phyloP scores from a whole-genome alignment of 2,888 invertebrate genomes.

The Dolichomitus sp. region DNA sequence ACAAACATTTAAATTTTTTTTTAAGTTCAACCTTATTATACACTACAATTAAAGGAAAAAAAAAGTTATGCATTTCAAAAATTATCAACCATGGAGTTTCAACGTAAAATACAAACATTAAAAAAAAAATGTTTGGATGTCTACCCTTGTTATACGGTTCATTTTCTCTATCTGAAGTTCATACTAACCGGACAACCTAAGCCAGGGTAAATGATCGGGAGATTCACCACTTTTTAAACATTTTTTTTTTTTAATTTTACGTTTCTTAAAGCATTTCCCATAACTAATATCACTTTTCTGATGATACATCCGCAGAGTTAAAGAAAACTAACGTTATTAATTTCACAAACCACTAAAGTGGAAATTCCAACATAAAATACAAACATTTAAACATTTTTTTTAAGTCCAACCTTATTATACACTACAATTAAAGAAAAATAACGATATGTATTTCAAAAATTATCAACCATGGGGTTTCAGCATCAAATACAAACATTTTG shows the following conservation, averaged over 20 bases:
- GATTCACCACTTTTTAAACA: too few relatives aligned
- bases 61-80: background rate
- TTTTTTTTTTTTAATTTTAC: constrained; percentile 55
- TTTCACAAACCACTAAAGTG: background rate
- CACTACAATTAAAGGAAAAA: background rate
- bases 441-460: background rate
- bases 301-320: background rate
- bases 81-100: background rate
- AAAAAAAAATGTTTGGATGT: too few relatives aligned
- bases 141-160: too few relatives aligned
- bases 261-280: constrained; percentile 10
- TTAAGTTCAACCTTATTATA: background rate
- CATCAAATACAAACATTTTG: background rate
- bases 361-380: background rate
- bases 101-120: background rate
- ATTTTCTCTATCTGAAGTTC: too few relatives aligned
- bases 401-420: background rate
- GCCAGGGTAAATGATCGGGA: too few relatives aligned
- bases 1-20: background rate
- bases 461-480: background rate
- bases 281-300: background rate
- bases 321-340: background rate
- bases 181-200: too few relatives aligned
- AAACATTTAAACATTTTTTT: background rate
- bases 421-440: background rate